A percentile compares a stretch with the other conserved stretches of the same genome.
Conservation (phyloP, 53 echinoderm and acorn worm genomes). For the Henricia sp. region DNA sequence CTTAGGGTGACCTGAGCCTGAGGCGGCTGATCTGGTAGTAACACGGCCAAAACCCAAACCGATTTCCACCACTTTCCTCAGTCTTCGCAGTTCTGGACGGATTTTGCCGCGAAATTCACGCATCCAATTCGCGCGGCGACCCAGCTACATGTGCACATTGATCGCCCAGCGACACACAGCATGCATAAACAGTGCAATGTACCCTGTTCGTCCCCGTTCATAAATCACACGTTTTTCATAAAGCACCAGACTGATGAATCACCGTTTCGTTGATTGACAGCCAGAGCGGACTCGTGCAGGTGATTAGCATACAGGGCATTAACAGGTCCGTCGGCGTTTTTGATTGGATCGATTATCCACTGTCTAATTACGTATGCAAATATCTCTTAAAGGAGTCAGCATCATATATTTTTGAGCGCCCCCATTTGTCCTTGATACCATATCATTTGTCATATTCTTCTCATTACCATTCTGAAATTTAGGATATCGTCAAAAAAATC, state of each 20-base stretch:
- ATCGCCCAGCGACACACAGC: background rate
- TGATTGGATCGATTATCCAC: constrained; percentile 18
- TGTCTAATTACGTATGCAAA: background rate
- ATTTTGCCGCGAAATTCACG: background rate
- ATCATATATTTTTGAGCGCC: background rate
- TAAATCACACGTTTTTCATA: background rate
- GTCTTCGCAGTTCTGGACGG: too few relatives aligned
- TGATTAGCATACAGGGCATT: background rate
- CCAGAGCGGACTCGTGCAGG: constrained; percentile 25
- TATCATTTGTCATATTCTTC: too few relatives aligned
- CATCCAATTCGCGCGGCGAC: too few relatives aligned
- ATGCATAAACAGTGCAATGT: constrained; percentile 13
- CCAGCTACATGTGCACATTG: constrained; percentile 8
- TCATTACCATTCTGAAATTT: too few relatives aligned
- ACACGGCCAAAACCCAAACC: too few relatives aligned
- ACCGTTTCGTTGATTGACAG: constrained; percentile 7
- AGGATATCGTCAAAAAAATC: too few relatives aligned
- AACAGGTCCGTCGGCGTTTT: constrained; percentile 7
- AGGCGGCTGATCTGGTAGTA: too few relatives aligned
- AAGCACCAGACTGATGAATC: constrained; percentile 42
- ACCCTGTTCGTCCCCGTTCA: background rate
- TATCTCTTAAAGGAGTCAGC: background rate
- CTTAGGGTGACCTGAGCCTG: too few relatives aligned
- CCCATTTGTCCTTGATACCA: too few relatives aligned
- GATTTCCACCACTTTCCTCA: too few relatives aligned